Percentiles rank a stretch among this genome's conserved stretches.
phyloP scores from a whole-genome alignment of 23 tunicate genomes.

The Trididemnum miniatum region DNA sequence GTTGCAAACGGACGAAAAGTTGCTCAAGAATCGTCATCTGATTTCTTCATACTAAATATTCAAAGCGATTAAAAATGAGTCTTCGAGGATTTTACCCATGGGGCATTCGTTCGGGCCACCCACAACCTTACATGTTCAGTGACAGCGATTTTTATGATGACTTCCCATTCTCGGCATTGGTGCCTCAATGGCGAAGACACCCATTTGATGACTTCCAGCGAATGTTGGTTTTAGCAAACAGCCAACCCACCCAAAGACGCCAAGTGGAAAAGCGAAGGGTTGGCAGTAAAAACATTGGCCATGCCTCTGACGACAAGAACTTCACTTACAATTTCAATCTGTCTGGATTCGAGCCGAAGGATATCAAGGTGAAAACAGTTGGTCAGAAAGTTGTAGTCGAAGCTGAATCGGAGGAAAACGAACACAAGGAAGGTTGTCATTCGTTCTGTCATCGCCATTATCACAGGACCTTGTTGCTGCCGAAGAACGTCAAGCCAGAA shows the following conservation, averaged over 20 bases:
- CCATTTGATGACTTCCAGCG: conserved; percentile 5
- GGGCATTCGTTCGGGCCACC: background rate
- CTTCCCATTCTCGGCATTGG: conserved; percentile 13
- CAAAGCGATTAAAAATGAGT: too few species aligned
- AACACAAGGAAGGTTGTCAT: conserved; percentile 32
- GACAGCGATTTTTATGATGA: background rate
- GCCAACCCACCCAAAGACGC: background rate
- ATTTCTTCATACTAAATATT: too few species aligned
- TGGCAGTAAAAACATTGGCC: background rate
- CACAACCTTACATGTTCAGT: background rate
- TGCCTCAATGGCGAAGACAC: conserved; percentile 11
- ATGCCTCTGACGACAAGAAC: conserved; percentile 18
- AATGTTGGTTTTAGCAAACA: background rate
- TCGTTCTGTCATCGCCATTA: conserved; percentile 45
- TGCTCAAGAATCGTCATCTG: too few species aligned
- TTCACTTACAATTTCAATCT: conserved; percentile 35
- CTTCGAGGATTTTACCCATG: conserved; percentile 10
- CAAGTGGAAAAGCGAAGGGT: background rate
- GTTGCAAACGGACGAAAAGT: too few species aligned
- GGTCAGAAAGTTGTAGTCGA: conserved; percentile 56
- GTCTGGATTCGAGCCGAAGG: conserved; percentile 22
- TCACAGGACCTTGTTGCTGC: conserved; percentile 45
- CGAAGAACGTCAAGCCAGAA: conserved; percentile 51
- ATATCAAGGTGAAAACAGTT: conserved; percentile 41
- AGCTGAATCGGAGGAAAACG: conserved; percentile 37